phyloP scores from a whole-genome alignment of 1,140 invertebrate species.

The Mycetomoellerius zeteki region DNA sequence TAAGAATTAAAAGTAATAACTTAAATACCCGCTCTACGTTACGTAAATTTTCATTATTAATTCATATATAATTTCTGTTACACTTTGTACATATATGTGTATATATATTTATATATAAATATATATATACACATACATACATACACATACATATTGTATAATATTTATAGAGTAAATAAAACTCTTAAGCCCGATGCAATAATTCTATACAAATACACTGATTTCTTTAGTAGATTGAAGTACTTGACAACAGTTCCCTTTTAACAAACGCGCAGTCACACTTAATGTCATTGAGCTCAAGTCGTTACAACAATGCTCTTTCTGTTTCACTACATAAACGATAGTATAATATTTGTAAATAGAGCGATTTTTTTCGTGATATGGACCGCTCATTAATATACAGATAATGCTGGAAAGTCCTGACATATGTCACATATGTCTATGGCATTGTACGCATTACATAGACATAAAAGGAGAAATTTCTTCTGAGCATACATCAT shows the following conservation, averaged over 20 bases:
- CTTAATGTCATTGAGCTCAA: slow-evolving; percentile 85
- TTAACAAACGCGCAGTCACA: slow-evolving; percentile 79
- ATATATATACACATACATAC: slow-evolving; percentile 21
- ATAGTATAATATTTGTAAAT: slow-evolving; percentile 56
- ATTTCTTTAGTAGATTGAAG: slow-evolving; percentile 76
- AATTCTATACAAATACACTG: slow-evolving; percentile 80
- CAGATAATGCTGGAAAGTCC: slow-evolving; percentile 54
- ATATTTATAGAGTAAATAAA: slow-evolving; percentile 71
- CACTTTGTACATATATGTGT: slow-evolving; percentile 15
- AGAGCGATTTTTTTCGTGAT: slow-evolving; percentile 51
- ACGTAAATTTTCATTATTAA: too few species aligned
- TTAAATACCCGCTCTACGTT: background rate
- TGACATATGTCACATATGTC: slow-evolving; percentile 36
- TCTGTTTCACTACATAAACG: slow-evolving; percentile 55
- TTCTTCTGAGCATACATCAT: slow-evolving; percentile 43
- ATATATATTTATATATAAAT: slow-evolving; percentile 36
- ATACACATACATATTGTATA: background rate
- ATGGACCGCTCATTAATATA: slow-evolving; percentile 53
- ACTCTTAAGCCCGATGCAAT: slow-evolving; percentile 75
- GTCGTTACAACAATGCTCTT: slow-evolving; percentile 78
- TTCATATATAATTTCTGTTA: slow-evolving; percentile 23
- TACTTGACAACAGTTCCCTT: slow-evolving; percentile 76
- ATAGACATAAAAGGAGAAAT: slow-evolving; percentile 76
- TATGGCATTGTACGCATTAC: slow-evolving; percentile 50
- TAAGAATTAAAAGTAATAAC: background rate